A percentile compares a stretch with the other conserved stretches of the same genome.
Conservation (phyloP, 2,113 vertebrate species). For the Chaetorhynchus papuensis region DNA sequence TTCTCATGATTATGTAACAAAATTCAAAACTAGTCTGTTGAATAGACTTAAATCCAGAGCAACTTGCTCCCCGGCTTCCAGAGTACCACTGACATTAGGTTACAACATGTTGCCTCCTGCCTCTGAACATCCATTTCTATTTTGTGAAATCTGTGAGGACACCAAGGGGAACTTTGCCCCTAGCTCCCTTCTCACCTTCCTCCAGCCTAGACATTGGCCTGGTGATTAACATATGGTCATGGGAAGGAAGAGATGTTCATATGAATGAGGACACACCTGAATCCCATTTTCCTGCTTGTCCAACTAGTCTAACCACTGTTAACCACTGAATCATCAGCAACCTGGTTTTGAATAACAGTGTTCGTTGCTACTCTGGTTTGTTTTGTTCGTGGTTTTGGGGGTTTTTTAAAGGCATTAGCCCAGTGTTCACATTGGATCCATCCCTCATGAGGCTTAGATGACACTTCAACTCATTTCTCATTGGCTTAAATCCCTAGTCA, state of each 20-base stretch:
- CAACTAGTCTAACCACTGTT: constrained; percentile 25
- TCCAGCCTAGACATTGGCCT: not conserved
- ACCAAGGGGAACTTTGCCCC: not conserved
- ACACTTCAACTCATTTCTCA: not conserved
- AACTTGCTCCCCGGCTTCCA: not conserved
- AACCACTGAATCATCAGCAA: not conserved
- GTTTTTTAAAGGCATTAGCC: not conserved
- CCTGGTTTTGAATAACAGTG: not conserved
- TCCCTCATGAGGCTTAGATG: not conserved
- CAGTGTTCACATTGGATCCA: not conserved
- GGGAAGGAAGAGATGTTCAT: constrained; percentile 11
- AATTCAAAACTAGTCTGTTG: not conserved
- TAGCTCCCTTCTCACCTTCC: not conserved
- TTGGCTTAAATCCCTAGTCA: not conserved
- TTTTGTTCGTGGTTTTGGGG: not conserved
- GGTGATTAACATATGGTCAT: constrained; percentile 8
- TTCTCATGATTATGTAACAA: not conserved
- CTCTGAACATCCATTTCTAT: not conserved
- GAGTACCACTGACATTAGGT: not conserved
- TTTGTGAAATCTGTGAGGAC: not conserved
- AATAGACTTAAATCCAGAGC: not conserved
- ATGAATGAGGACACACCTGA: constrained; percentile 20
- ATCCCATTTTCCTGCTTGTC: not conserved
- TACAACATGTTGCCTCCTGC: not conserved
- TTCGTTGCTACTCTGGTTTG: not conserved